A percentile compares a stretch with the other conserved stretches of the same genome.
Conservation (phyloP, 1,140 invertebrate species). For the Drosophila punjabiensis region DNA sequence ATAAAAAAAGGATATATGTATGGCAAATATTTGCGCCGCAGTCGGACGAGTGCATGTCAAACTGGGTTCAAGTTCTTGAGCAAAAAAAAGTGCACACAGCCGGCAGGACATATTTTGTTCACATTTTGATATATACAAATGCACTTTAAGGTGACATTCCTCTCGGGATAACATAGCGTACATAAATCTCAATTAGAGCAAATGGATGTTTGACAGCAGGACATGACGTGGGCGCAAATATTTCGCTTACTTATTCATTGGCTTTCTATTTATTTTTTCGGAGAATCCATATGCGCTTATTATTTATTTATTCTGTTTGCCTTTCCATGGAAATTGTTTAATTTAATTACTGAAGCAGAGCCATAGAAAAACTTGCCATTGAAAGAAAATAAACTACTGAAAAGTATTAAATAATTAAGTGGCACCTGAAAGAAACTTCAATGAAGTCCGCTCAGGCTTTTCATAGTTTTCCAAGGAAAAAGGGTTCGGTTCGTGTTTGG, state of each 20-base stretch:
- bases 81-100: not conserved
- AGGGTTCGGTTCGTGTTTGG: constrained; percentile 21
- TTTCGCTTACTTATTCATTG: constrained; percentile 23
- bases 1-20: constrained; percentile 54
- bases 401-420: constrained; percentile 14
- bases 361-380: not conserved
- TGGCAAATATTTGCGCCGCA: constrained; percentile 45
- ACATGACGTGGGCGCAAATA: constrained; percentile 59
- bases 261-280: not conserved
- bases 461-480: constrained; percentile 13
- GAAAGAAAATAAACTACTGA: not conserved
- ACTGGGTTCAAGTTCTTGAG: constrained; percentile 52
- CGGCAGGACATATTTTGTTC: not conserved
- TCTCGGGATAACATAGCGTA: not conserved
- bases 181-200: constrained; percentile 71
- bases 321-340: not conserved
- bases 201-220: constrained; percentile 48
- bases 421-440: constrained; percentile 1
- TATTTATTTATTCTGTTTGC: not conserved
- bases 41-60: constrained; percentile 67
- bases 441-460: not conserved
- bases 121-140: constrained; percentile 13
- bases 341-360: constrained; percentile 6
- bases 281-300: not conserved
- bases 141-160: constrained; percentile 24